Conservation (phyloP, 2,113 vertebrate genomes). For the Oncorhynchus nerka region DNA sequence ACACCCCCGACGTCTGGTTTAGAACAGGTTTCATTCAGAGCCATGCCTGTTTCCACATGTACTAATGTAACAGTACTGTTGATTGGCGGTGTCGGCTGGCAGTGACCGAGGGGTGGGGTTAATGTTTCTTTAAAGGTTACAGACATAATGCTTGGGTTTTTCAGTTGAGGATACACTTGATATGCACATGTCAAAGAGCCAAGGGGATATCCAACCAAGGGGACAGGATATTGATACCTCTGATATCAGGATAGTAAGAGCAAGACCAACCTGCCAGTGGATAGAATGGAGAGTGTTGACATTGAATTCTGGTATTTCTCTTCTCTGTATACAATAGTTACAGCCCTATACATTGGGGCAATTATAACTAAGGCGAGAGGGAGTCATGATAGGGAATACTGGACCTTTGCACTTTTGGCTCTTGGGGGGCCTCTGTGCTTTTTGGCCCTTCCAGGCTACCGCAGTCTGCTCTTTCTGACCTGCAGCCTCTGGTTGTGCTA, state of each 20-base stretch:
- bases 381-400: background rate
- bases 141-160: background rate
- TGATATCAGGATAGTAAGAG: background rate
- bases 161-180: background rate
- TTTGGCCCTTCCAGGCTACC: background rate
- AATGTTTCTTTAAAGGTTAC: background rate
- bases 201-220: background rate
- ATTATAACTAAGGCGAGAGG: background rate
- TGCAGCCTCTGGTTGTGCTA: constrained; percentile 22
- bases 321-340: background rate
- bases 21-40: constrained; percentile 1
- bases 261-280: background rate
- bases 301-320: background rate
- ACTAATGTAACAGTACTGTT: background rate
- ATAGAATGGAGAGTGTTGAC: background rate
- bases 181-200: background rate
- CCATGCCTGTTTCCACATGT: background rate
- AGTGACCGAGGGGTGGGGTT: background rate
- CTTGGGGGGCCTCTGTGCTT: background rate
- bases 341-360: background rate
- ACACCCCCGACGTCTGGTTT: background rate
- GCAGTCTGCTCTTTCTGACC: constrained; percentile 1
- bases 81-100: background rate
- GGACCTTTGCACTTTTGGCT: constrained; percentile 1
- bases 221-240: background rate